Evolutionary conservation across 2,888 invertebrate species (phyloP), one percentile per base, ranked within the genome.

Genomic region (Orthosia gothica): DNA sequence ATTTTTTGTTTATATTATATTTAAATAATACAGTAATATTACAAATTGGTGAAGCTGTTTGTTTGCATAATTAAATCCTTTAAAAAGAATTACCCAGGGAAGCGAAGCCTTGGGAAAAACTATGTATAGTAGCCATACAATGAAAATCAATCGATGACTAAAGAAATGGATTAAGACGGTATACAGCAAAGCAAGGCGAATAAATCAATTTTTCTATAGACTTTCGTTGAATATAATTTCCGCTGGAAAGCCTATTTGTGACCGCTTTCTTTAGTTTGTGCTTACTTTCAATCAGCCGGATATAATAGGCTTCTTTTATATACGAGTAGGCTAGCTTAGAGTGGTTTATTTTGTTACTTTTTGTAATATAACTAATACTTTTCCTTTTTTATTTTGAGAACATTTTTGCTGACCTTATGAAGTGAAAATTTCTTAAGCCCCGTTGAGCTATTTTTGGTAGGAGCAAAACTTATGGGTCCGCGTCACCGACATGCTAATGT

Each of bases 281-380:
- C 82, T 87, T 88, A 85, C 80, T 85, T 88, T 88, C 85, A 84
- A 88, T 89, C 83, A 87, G 55, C 66, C n/a, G 55, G 63, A 57
- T 70, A 83, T 79, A 84, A 87, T 86, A 69, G 68, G 57, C 16
- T 76, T 79, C 55, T 67, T 85, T 78, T 74, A 62, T 64, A 61
- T 50, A n/a, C n/a, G n/a, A n/a, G n/a, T n/a, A 18, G 57, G 70
- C 49, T 18, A 61, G 54, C 70, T 69, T 52, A 49, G 26, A 66
- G 58, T 67, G 65, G 67, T 69, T 66, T 75, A 49, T 62, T 20
- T 52, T 69, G 52, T 32, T 59, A 50, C 12, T 59, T 50, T 81
- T 54, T 59, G 49, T 55, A n/a, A 55, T 55, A 32, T 49, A 12
- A 20, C n/a, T 65, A 40, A 45, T n/a, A 23, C 3, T 58, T 13